These are phyloP conservation scores for Chelonus insularis DNA, from an alignment of 1,140 invertebrate genomes.

Conservation along the genomic window DNA sequence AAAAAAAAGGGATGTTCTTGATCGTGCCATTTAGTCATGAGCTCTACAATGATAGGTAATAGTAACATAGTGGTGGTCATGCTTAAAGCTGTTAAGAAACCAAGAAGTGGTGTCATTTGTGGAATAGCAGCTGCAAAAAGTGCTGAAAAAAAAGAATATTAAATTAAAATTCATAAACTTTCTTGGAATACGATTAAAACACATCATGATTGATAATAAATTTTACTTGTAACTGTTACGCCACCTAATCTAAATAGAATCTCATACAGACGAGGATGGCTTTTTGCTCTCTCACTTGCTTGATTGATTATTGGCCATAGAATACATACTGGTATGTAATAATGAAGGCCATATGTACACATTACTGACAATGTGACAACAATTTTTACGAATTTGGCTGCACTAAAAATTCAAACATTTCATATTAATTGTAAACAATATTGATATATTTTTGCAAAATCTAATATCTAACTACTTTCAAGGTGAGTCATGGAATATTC, in stretches of 20 bases:
- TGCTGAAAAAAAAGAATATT: constrained; percentile 28
- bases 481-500: constrained; percentile 17
- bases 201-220: neutral
- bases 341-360: constrained; percentile 38
- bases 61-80: constrained; percentile 51
- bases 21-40: constrained; percentile 44
- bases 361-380: constrained; percentile 37
- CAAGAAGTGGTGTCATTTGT: constrained; percentile 38
- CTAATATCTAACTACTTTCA: too few species aligned
- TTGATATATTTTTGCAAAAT: too few species aligned
- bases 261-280: constrained; percentile 20
- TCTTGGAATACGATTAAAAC: too few species aligned
- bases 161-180: constrained; percentile 5
- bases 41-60: constrained; percentile 69
- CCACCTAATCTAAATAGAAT: constrained; percentile 32
- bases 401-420: constrained; percentile 27
- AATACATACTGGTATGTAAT: constrained; percentile 39
- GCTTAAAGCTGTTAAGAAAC: constrained; percentile 36
- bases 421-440: neutral
- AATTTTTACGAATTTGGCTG: constrained; percentile 38
- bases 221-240: constrained; percentile 33
- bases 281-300: constrained; percentile 17
- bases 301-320: constrained; percentile 38
- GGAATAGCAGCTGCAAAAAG: constrained; percentile 37
- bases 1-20: constrained; percentile 17